A percentile compares a stretch with the other conserved stretches of the same genome.
Conservation (phyloP, 1,140 invertebrate genomes). For the Neuroterus valhalla region DNA sequence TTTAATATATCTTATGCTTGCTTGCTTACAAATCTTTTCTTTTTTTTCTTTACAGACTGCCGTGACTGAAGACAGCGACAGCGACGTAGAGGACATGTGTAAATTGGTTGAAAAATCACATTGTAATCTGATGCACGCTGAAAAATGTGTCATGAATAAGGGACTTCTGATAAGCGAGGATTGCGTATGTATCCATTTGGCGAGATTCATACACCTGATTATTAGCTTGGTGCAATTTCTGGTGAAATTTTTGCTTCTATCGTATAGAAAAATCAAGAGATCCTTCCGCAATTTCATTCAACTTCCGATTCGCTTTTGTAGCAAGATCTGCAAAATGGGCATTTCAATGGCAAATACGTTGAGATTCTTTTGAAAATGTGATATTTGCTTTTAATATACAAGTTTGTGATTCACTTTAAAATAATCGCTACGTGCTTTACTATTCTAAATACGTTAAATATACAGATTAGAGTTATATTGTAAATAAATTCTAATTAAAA, state of each 20-base stretch:
- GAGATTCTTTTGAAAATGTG: constrained; percentile 11
- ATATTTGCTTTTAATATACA: constrained; percentile 4
- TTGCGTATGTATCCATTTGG: constrained; percentile 72
- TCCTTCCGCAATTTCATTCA: background rate
- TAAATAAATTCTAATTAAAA: no score
- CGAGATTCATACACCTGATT: constrained; percentile 18
- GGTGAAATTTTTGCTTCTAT: background rate
- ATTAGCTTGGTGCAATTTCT: constrained; percentile 25
- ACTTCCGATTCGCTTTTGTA: constrained; percentile 16
- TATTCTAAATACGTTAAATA: no score
- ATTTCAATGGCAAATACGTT: constrained; percentile 28
- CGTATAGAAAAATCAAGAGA: background rate
- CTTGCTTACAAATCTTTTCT: constrained; percentile 23
- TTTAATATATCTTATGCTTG: constrained; percentile 31
- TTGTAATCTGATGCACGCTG: constrained; percentile 76
- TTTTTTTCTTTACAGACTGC: constrained; percentile 31
- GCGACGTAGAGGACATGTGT: constrained; percentile 77
- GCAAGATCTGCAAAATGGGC: constrained; percentile 6
- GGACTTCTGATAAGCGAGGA: constrained; percentile 67
- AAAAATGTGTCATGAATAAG: constrained; percentile 74
- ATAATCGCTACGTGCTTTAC: no score
- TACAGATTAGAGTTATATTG: no score
- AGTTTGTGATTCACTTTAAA: background rate
- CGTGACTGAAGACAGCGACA: constrained; percentile 67
- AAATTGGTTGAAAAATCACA: constrained; percentile 76